Evolutionary conservation across 2,888 invertebrate genomes (phyloP).

Genomic region (Cybosia mesomella): DNA sequence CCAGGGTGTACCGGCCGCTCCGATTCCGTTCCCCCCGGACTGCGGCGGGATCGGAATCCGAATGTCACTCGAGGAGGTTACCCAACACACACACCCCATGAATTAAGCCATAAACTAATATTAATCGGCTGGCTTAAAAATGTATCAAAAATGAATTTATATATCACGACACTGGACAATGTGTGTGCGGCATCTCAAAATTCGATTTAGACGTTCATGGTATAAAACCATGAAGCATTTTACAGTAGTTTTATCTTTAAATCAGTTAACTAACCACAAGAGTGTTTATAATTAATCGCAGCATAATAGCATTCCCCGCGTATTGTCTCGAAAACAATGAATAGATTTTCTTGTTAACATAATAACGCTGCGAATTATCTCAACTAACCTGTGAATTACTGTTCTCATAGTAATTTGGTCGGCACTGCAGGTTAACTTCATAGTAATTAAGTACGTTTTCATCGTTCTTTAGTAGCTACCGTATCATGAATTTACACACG

Average conservation of each 20-base stretch:
- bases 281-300: conserved; percentile 41
- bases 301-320: conserved; percentile 47
- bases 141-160: no score
- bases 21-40: no score
- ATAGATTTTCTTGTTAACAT: conserved; percentile 38
- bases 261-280: conserved; percentile 45
- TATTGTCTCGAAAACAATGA: conserved; percentile 52
- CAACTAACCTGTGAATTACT: conserved; percentile 40
- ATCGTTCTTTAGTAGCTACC: background rate
- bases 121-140: no score
- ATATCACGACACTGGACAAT: no score
- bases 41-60: no score
- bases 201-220: background rate
- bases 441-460: conserved; percentile 10
- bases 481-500: background rate
- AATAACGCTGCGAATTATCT: conserved; percentile 44
- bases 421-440: conserved; percentile 7
- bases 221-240: conserved; percentile 6
- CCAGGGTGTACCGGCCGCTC: no score
- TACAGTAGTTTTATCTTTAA: conserved; percentile 39
- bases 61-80: no score
- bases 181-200: background rate
- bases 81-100: no score
- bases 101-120: no score
- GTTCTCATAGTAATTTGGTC: conserved; percentile 35